phyloP scores from a whole-genome alignment of 2,113 vertebrate genomes.

The Xiphias gladius region DNA sequence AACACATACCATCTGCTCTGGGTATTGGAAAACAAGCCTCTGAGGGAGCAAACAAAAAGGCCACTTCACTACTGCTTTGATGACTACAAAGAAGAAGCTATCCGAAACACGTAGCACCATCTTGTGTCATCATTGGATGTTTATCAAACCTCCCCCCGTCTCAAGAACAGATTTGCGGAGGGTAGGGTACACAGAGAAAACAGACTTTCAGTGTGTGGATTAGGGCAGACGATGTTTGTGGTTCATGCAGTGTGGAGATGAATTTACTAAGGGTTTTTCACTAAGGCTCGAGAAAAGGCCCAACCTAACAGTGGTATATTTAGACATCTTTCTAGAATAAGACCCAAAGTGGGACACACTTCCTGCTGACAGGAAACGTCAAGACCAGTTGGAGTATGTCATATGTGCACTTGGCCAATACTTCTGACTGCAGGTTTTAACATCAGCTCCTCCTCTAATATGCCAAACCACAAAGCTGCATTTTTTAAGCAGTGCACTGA shows the following conservation, averaged over 20 bases:
- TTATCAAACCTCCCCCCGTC: conserved; percentile 41
- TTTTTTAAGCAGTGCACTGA: neutral
- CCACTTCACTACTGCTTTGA: conserved; percentile 74
- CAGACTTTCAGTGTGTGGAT: conserved; percentile 36
- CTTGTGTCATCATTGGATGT: conserved; percentile 66
- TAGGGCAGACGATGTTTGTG: conserved; percentile 36
- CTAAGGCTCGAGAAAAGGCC: conserved; percentile 14
- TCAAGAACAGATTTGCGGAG: conserved; percentile 47
- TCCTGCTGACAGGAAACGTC: conserved; percentile 32
- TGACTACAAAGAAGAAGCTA: conserved; percentile 59
- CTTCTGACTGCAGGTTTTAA: conserved; percentile 8
- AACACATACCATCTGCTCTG: conserved; percentile 80
- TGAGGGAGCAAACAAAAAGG: conserved; percentile 74
- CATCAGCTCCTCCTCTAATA: neutral
- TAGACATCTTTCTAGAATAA: conserved; percentile 46
- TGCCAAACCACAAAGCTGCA: neutral
- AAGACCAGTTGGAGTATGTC: neutral
- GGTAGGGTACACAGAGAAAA: conserved; percentile 46
- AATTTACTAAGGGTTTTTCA: conserved; percentile 38
- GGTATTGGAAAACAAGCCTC: conserved; percentile 76
- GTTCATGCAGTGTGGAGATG: conserved; percentile 25
- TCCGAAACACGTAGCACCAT: conserved; percentile 61
- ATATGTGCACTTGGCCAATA: neutral
- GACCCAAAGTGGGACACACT: conserved; percentile 37
- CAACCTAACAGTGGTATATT: conserved; percentile 38